Conservation (phyloP, 1,140 invertebrate species). For the Meloidogyne floridensis region DNA sequence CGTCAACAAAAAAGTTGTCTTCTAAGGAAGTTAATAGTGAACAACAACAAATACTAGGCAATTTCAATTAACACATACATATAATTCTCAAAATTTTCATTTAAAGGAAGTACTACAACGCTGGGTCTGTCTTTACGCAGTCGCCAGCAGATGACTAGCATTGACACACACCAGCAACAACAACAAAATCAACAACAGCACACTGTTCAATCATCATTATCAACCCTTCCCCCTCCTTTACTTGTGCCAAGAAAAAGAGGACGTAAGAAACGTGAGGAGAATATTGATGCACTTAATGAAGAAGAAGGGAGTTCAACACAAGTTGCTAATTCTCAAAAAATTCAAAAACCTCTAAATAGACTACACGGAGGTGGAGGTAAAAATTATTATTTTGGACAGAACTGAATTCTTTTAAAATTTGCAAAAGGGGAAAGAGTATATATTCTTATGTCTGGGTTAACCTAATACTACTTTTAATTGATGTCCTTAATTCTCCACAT, state of each 20-base stretch:
- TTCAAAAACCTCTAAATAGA: not conserved
- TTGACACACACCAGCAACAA: not conserved
- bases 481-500: not conserved
- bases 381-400: slow-evolving; percentile 2
- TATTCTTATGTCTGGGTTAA: too few species aligned
- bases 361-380: slow-evolving; percentile 1
- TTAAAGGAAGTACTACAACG: not conserved
- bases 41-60: not conserved
- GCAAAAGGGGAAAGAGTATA: too few species aligned
- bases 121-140: not conserved
- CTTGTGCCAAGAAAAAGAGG: slow-evolving; percentile 21
- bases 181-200: not conserved
- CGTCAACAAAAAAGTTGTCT: not conserved
- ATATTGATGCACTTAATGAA: not conserved
- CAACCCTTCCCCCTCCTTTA: slow-evolving; percentile 6
- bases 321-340: not conserved
- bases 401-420: not conserved
- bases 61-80: too few species aligned
- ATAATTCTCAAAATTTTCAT: too few species aligned
- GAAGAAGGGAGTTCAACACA: not conserved
- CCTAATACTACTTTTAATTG: too few species aligned
- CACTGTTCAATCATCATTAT: not conserved
- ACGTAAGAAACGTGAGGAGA: slow-evolving; percentile 15
- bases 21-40: too few species aligned
- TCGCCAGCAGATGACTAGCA: slow-evolving; percentile 8